Evolutionary conservation across 1,140 invertebrate species (phyloP).

Genomic region (Trichonephila clavata): DNA sequence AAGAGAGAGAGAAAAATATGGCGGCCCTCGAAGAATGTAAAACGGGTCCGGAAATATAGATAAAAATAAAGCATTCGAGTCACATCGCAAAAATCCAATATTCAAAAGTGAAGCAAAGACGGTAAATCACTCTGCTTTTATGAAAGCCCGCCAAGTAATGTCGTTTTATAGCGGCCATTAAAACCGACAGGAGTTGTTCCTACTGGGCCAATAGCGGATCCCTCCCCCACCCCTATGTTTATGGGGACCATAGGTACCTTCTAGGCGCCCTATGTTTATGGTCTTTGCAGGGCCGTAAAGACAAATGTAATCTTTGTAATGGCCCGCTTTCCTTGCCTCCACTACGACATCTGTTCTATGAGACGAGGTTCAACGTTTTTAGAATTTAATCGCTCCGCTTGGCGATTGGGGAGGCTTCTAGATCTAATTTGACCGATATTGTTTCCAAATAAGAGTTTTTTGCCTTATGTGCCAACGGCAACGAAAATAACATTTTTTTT

Average conservation of each 20-base stretch:
- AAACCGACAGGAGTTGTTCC: slow-evolving; percentile 71
- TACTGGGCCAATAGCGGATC: slow-evolving; percentile 57
- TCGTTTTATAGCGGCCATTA: slow-evolving; percentile 74
- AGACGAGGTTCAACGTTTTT: slow-evolving; percentile 26
- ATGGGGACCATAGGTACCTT: slow-evolving; percentile 52
- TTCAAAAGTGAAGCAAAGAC: slow-evolving; percentile 73
- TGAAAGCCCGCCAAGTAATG: slow-evolving; percentile 72
- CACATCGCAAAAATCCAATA: slow-evolving; percentile 76
- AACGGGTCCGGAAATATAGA: slow-evolving; percentile 63
- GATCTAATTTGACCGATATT: background rate
- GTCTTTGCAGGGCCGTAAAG: slow-evolving; percentile 75
- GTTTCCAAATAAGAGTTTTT: too few species aligned
- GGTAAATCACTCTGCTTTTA: slow-evolving; percentile 74
- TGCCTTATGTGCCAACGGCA: too few species aligned
- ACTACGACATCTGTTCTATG: slow-evolving; percentile 69
- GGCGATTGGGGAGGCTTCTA: slow-evolving; percentile 4
- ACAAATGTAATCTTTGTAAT: slow-evolving; percentile 77
- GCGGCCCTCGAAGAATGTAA: slow-evolving; percentile 49
- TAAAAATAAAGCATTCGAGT: slow-evolving; percentile 71
- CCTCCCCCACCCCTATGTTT: slow-evolving; percentile 37
- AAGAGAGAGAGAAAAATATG: background rate
- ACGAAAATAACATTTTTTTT: too few species aligned
- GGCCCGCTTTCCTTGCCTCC: slow-evolving; percentile 39
- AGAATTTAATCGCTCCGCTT: slow-evolving; percentile 65
- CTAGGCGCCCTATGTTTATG: slow-evolving; percentile 75